These are phyloP conservation scores for Takifugu bimaculatus DNA, from an alignment of 2,113 vertebrate species.

Conservation along the genomic window DNA sequence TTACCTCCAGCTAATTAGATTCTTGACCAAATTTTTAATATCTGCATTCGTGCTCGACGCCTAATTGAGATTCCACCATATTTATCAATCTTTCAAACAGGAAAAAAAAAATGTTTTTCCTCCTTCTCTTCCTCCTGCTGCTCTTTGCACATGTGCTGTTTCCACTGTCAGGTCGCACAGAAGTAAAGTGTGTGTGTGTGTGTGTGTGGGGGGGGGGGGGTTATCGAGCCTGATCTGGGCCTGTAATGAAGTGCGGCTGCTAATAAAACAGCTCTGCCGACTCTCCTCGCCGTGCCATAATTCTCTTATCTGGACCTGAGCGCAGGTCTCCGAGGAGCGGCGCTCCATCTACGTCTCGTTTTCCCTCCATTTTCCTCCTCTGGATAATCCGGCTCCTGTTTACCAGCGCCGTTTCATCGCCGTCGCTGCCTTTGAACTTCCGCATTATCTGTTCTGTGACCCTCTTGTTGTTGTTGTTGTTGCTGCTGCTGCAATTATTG, in stretches of 20 bases:
- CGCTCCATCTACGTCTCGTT: slow-evolving; percentile 71
- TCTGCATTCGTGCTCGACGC: slow-evolving; percentile 94
- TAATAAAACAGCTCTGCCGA: slow-evolving; percentile 86
- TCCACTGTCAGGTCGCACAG: slow-evolving; percentile 72
- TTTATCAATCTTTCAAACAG: slow-evolving; percentile 95
- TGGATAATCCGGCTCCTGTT: slow-evolving; percentile 78
- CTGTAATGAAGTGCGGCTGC: slow-evolving; percentile 82
- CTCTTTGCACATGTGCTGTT: slow-evolving; percentile 81
- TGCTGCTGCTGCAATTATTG: slow-evolving; percentile 63
- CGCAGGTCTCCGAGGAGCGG: slow-evolving; percentile 74
- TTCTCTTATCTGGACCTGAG: slow-evolving; percentile 85
- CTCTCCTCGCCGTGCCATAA: slow-evolving; percentile 73
- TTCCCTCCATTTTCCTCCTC: slow-evolving; percentile 42
- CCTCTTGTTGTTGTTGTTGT: slow-evolving; percentile 53
- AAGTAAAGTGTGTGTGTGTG: background rate
- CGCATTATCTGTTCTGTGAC: slow-evolving; percentile 59
- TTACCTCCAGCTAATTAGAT: slow-evolving; percentile 99
- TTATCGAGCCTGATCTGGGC: slow-evolving; percentile 78
- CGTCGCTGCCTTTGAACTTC: slow-evolving; percentile 56
- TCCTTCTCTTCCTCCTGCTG: slow-evolving; percentile 53
- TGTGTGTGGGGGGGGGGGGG: slow-evolving; percentile 13
- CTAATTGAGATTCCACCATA: slow-evolving; percentile 99
- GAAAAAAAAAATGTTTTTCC: slow-evolving; percentile 72
- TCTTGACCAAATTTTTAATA: slow-evolving; percentile 99
- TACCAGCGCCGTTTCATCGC: slow-evolving; percentile 60